Evolutionary conservation across 1,140 invertebrate species (phyloP), one percentile per base, ranked within the genome.

Genomic region (Aphelenchoides fujianensis): DNA sequence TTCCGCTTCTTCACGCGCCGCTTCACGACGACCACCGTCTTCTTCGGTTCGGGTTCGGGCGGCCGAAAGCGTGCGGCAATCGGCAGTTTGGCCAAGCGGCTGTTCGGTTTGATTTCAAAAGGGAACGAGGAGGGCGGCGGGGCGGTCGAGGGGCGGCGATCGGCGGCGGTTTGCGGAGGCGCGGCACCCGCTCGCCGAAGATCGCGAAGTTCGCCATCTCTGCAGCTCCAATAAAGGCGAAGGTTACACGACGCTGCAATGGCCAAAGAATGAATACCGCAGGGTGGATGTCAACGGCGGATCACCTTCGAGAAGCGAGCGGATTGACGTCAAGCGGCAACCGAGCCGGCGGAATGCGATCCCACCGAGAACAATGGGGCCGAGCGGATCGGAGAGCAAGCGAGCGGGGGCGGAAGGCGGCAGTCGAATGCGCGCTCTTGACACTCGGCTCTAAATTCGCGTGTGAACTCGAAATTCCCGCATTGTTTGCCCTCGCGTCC

Each of bases 21-120:
- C 64, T 37, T 0, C 19, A 67, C 30, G 62, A 3, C 55, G 16
- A 54, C 19, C 0, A 68, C 34, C 66, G 30, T 69, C 34, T 69
- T 69, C 2, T 59, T 59, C 34, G 27, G 28, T 59, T 59, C 7
- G 55, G 34, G 5, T 27, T 59, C 55, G 5, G 41, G 19, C 34
- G 5, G 19, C 5, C 5, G 19, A 59, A 19, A 59, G 34, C 5
- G 5, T 7, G 5, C 5, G 5, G 55, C 19, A 30, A 19, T 7
- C 19, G 5, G 55, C 7, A 7, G 55, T n/a, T 30, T 32, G 55
- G 55, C 5, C 12, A 59, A 19, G 7, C 55, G 55, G 19, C 23
- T 48, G 23, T 59, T 59, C 23, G 55, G 34, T 59, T 59, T 12
- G 23, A 48, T 12, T 48, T 48, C 23, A 16, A 23, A 48, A 48